Evolutionary conservation across 2,797 vertebrate genomes (phyloP).

Genomic region (Serranus cabrilla): DNA sequence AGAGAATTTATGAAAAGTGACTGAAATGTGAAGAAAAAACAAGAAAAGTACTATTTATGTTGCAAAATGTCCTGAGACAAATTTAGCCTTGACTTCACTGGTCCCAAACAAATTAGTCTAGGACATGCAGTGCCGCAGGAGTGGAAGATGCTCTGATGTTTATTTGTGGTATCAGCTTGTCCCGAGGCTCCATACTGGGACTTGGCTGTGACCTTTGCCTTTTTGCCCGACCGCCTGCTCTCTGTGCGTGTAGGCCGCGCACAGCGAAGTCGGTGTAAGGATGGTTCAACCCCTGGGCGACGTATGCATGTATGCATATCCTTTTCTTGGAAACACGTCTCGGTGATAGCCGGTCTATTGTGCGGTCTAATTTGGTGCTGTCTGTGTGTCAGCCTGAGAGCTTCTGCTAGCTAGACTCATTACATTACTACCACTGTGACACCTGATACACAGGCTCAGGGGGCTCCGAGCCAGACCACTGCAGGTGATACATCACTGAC

Average conservation of each 20-base stretch:
- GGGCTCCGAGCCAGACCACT: constrained; percentile 48
- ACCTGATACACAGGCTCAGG: constrained; percentile 60
- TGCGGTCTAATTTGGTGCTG: constrained; percentile 19
- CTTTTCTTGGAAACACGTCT: constrained; percentile 19
- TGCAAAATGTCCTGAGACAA: constrained; percentile 60
- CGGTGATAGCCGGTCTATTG: constrained; percentile 21
- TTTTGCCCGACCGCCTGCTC: constrained; percentile 45
- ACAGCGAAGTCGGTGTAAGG: constrained; percentile 25
- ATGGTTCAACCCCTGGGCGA: constrained; percentile 28
- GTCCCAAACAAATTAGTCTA: constrained; percentile 56
- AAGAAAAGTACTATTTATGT: constrained; percentile 37
- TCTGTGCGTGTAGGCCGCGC: constrained; percentile 19
- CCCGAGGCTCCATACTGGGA: constrained; percentile 47
- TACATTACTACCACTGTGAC: constrained; percentile 65
- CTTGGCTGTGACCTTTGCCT: constrained; percentile 68
- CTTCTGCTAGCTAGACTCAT: constrained; percentile 55
- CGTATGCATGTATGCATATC: too few relatives aligned
- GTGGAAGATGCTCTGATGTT: constrained; percentile 64
- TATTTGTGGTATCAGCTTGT: constrained; percentile 50
- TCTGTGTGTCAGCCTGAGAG: constrained; percentile 41
- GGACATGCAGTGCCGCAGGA: constrained; percentile 60
- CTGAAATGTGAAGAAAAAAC: constrained; percentile 9
- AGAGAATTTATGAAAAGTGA: constrained; percentile 32
- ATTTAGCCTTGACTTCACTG: constrained; percentile 66
- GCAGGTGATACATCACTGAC: constrained; percentile 52